Evolutionary conservation across 2,888 invertebrate genomes (phyloP), one percentile per base, ranked within the genome.

Genomic region (Phortica okadai): DNA sequence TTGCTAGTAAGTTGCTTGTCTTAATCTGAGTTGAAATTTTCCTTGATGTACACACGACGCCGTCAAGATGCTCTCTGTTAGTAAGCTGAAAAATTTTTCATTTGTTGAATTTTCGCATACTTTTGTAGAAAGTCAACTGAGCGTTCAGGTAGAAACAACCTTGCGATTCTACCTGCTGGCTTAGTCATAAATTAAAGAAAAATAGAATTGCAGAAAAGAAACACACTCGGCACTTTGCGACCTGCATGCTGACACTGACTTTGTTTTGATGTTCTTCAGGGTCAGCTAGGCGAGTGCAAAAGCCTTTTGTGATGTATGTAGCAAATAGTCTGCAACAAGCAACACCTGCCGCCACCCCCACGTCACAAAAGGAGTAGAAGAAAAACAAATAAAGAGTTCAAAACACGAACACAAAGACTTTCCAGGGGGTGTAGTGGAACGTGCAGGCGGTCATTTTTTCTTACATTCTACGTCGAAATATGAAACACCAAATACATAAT

Each of bases 401-500:
- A 56, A 56, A 56, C 10, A 56, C 14, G 14, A n/a, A 56, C 56
- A 62, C 21, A 62, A 8, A 62, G 7, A 62, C 5, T 21, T 62
- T 21, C 62, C 64, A 33, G 8, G 64, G 11, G 33, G 41, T 41
- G 14, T 33, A 33, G 33, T 14, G 21, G 3, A 16, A 25, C 16
- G 25, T 59, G 59, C 8, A 14, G 59, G 3, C 33, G 33, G 33
- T 33, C 21, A 33, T 4, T 33, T 21, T 58, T 58, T 16, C n/a
- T 16, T 58, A 58, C 16, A 59, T 25, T 21, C 8, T 25, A 21
- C 59, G 58, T 58, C 33, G 33, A 33, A 33, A 58, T 58, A 58
- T 16, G 7, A 59, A 16, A 21, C 45, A 58, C 67, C 69, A 54
- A 69, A 74, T 44, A 33, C 56, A 73, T 58, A 73, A 54, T 33